Evolutionary conservation across 2,797 vertebrate species (phyloP).

Genomic region (Alcedo quadribrachys): DNA sequence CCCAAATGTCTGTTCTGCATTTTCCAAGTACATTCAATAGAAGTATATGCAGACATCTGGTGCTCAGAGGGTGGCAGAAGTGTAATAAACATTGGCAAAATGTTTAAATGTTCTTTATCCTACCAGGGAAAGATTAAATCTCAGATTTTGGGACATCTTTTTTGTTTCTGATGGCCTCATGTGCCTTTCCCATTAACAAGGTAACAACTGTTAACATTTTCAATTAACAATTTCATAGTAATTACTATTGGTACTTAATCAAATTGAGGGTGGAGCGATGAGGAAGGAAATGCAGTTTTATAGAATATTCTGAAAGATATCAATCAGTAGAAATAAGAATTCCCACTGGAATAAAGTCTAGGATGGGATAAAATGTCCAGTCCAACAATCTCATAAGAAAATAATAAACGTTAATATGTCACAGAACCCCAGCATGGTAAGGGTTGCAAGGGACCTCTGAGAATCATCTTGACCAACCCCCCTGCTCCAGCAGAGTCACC

Average conservation of each 20-base stretch:
- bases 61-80: background rate
- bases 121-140: background rate
- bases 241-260: background rate
- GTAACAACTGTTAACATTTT: background rate
- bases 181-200: background rate
- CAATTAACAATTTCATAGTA: background rate
- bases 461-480: background rate
- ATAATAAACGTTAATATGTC: background rate
- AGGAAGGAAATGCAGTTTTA: background rate
- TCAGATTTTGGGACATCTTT: background rate
- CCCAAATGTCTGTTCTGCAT: background rate
- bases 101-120: background rate
- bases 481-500: background rate
- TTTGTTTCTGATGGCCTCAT: background rate
- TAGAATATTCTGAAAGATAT: background rate
- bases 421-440: background rate
- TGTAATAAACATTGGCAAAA: background rate
- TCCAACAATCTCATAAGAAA: background rate
- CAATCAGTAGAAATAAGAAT: background rate
- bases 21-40: background rate
- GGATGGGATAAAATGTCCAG: background rate
- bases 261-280: background rate
- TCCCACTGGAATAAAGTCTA: background rate
- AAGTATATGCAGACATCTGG: background rate
- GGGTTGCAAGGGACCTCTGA: background rate